These are phyloP conservation scores for Hypolimnas misippus DNA, from an alignment of 2,888 invertebrate genomes.

Conservation along the genomic window DNA sequence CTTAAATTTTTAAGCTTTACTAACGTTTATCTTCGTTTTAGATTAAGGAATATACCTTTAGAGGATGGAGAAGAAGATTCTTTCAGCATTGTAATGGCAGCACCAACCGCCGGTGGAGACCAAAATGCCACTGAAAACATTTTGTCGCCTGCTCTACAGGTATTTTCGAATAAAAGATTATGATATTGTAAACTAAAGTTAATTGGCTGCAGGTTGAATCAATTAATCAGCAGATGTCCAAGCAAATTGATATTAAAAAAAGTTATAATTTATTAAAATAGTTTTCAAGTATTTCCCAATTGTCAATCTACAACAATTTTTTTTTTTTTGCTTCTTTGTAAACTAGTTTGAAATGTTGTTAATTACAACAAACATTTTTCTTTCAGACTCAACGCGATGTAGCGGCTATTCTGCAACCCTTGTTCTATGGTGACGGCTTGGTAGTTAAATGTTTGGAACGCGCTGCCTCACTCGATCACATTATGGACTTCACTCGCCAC, in stretches of 20 bases:
- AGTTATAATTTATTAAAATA: too few species aligned
- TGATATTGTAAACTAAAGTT: too few species aligned
- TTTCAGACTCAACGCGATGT: conserved; percentile 93
- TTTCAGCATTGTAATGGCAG: conserved; percentile 84
- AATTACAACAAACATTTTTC: conserved; percentile 11
- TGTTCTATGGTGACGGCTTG: conserved; percentile 96
- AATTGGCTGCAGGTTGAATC: too few species aligned
- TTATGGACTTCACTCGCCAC: conserved; percentile 99
- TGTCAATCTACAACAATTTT: too few species aligned
- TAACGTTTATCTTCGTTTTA: conserved; percentile 48
- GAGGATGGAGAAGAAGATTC: conserved; percentile 95
- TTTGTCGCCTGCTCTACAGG: conserved; percentile 91
- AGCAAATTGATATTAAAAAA: too few species aligned
- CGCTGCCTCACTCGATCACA: conserved; percentile 96
- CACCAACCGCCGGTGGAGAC: conserved; percentile 83
- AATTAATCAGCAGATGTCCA: too few species aligned
- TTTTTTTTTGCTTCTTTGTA: too few species aligned
- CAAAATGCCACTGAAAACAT: conserved; percentile 88
- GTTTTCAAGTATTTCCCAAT: too few species aligned
- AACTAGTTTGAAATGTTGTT: too few species aligned
- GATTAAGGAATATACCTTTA: conserved; percentile 92
- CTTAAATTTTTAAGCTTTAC: not conserved
- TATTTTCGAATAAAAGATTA: too few species aligned
- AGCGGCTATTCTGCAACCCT: conserved; percentile 91
- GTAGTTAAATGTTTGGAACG: conserved; percentile 96